Conservation (phyloP, 2,888 invertebrate genomes). For the Dysmachus trigonus region DNA sequence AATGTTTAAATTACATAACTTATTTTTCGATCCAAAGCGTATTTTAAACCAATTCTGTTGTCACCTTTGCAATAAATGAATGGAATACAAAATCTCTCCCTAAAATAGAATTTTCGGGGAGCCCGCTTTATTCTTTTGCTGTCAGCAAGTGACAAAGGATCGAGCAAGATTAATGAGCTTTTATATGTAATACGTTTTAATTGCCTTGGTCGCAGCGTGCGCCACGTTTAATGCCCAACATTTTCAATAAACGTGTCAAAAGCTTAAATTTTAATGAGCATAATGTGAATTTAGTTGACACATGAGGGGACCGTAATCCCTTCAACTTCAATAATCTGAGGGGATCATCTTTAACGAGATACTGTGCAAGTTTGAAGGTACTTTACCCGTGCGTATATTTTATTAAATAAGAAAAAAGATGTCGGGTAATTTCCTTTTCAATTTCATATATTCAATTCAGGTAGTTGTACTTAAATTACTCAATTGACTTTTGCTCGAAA, state of each 20-base stretch:
- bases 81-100: background rate
- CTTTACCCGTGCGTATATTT: background rate
- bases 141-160: background rate
- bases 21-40: too few species aligned
- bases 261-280: conserved; percentile 10
- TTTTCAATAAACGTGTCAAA: conserved; percentile 9
- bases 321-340: background rate
- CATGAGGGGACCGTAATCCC: background rate
- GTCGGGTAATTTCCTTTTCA: background rate
- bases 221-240: background rate
- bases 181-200: background rate
- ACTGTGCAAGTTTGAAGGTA: background rate
- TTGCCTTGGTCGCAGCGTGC: background rate
- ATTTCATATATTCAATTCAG: too few species aligned
- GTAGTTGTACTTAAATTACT: background rate
- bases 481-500: background rate
- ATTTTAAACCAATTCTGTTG: too few species aligned
- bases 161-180: conserved; percentile 7
- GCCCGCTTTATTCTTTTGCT: background rate
- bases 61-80: background rate
- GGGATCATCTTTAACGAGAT: background rate
- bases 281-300: background rate
- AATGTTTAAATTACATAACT: too few species aligned
- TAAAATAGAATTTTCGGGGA: background rate
- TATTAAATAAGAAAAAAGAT: background rate